Evolutionary conservation across 2,113 vertebrate genomes (phyloP), one percentile per base, ranked within the genome.

Genomic region (Machaerirhynchus nigripectus): DNA sequence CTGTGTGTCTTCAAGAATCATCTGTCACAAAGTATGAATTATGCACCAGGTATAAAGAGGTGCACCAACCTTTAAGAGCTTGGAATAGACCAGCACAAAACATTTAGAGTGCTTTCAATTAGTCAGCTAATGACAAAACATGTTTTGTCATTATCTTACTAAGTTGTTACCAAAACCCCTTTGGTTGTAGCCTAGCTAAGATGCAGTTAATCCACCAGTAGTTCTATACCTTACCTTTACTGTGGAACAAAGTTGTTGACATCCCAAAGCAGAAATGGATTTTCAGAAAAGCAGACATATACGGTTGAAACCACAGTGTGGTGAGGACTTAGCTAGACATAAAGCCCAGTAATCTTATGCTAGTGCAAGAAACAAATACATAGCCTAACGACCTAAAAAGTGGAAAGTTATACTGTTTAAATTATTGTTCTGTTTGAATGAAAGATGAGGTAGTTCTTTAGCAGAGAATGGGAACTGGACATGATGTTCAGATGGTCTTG

Each of bases 361-460:
- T 95, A 77, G 63, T 88, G 76, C 64, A 50, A 93, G 69, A 97
- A 95, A 95, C 74, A 96, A 95, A 94, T 89, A 81, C 67, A 74
- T 91, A 94, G 23, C 15, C 27, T 53, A 57, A 50, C 37, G 76
- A 85, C 30, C 39, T 67, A 81, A 37, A 31, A 86, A 74, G 35
- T 81, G 26, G 26, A 35, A 93, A 74, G 26, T 23, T 83, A 39
- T 89, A 65, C 77, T 96, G 82, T 89, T 97, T 86, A 79, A 97
- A 95, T 94, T 95, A 76, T 93, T 95, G 83, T 95, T 78, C 35
- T 68, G 37, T 91, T 91, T 94, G 37, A 93, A 79, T 87, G 67
- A 84, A 97, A 95, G 63, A 85, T 40, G 52, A 95, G 71, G 60
- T 96, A 94, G 87, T 81, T 50, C 37, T 80, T 84, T 35, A 50